Base-by-base conservation (phyloP, 2,888 invertebrate genomes). In the Andrena fulva region DNA sequence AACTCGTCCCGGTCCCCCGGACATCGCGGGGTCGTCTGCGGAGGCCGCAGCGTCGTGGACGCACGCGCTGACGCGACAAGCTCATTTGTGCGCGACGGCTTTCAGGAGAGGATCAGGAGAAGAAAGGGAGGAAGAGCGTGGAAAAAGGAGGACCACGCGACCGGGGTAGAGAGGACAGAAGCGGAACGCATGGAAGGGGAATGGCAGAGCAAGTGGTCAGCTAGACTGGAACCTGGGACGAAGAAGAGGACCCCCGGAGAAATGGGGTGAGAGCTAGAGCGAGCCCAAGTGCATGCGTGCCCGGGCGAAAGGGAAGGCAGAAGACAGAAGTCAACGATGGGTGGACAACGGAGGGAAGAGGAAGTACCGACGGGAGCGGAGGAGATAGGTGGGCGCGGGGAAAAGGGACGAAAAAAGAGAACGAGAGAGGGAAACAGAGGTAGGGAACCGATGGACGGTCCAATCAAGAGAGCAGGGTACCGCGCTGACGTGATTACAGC, bases 71-170 rank as follows among this genome's bases (percentile, higher is more conserved):
- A 91, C 92, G 92, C 92, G 93, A 93, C 92, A 92, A 93, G 90
- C 93, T 93, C 92, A 93, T 93, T 93, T 93, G 93, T 93, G 93
- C 92, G 80, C 92, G 90, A 91, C 90, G 90, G 90, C 91, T 91
- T 89, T 90, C 87, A 87, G 72, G 72, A 66, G 79, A 54, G 63
- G 68, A 29, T 35, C 48, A 35, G 42, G 42, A 50, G 48, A 52
- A 60, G 73, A 60, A 59, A 64, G 35, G 27, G 31, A 10, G 31
- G 24, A 56, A 12, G 56, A 67, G 8, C 74, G 69, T 56, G 70
- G 63, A 69, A 63, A 69, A 69, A 68, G 68, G 72, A 79, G 52
- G 33, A 69, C 16, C 60, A 54, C 48, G 42, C 33, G 63, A n/a
- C n/a, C 3, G 2, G 12, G 35, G 24, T n/a, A 10, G 60, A 64